Conservation (phyloP, 53 echinoderm and acorn worm species). For the Pentamera pediparva region DNA sequence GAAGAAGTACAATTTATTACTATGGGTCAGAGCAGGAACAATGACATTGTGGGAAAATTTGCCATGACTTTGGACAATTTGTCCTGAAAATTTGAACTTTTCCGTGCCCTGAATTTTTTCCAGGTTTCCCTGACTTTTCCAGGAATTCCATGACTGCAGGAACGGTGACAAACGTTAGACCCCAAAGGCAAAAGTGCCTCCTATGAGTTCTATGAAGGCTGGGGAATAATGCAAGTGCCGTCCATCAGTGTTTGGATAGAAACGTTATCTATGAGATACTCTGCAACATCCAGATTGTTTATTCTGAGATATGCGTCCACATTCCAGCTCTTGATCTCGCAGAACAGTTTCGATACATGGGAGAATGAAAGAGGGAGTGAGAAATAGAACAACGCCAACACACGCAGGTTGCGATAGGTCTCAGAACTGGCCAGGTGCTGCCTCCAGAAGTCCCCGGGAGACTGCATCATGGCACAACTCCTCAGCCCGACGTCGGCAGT, state of each 20-base stretch:
- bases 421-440: neutral
- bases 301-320: neutral
- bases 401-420: neutral
- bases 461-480: neutral
- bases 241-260: neutral
- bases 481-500: neutral
- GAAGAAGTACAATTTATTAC: too few relatives aligned
- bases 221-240: too few relatives aligned
- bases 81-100: too few relatives aligned
- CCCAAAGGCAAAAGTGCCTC: too few relatives aligned
- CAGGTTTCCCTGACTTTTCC: too few relatives aligned
- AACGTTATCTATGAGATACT: neutral
- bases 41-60: too few relatives aligned
- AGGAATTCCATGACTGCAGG: too few relatives aligned
- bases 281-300: neutral
- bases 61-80: too few relatives aligned
- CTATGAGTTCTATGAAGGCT: too few relatives aligned
- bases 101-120: too few relatives aligned
- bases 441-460: neutral
- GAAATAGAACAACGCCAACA: neutral
- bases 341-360: neutral
- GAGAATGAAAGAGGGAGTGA: constrained; percentile 2
- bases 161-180: too few relatives aligned
- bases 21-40: too few relatives aligned
- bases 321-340: neutral